Evolutionary conservation across 2,888 invertebrate species (phyloP), one percentile per base, ranked within the genome.

Genomic region (Apodemia zela): DNA sequence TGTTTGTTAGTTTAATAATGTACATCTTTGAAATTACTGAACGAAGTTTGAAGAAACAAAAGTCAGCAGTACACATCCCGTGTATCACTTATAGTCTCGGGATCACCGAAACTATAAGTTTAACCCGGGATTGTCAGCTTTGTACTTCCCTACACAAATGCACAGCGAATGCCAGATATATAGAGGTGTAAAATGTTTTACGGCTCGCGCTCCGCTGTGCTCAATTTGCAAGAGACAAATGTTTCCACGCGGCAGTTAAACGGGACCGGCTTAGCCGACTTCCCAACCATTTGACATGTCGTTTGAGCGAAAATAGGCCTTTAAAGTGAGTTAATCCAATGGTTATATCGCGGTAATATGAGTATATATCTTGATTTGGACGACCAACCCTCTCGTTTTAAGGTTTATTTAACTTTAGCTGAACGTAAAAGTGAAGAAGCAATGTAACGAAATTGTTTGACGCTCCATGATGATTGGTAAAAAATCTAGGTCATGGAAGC

Each of bases 121-220:
- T 17, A 8, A 10, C 49, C 2, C 49, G 18, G 17, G 17, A 49
- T 18, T 18, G 42, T 4, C 15, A 42, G 15, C 5, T 15, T 42
- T 15, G 5, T 4, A 5, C 42, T 15, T 42, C 42, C 5, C 42
- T 42, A 38, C 49, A 8, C 49, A 6, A 17, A n/a, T 17, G 49
- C 18, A 18, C 18, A 49, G 49, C 18, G 18, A 49, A 8, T 49
- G 49, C 49, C 18, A 49, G 49, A 49, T 49, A 49, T 49, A 49
- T 49, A 49, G 49, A 49, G 49, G 49, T 49, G 49, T 49, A 49
- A 49, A 49, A 49, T 49, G 49, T 49, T 49, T 49, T 49, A 49
- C 49, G 17, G 49, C 49, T 49, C 18, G 49, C 49, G 49, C 18
- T 49, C 18, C 49, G 17, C 17, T 18, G 49, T 49, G 49, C 17